Evolutionary conservation across 1,140 invertebrate genomes (phyloP).

Genomic region (Maniola jurtina): DNA sequence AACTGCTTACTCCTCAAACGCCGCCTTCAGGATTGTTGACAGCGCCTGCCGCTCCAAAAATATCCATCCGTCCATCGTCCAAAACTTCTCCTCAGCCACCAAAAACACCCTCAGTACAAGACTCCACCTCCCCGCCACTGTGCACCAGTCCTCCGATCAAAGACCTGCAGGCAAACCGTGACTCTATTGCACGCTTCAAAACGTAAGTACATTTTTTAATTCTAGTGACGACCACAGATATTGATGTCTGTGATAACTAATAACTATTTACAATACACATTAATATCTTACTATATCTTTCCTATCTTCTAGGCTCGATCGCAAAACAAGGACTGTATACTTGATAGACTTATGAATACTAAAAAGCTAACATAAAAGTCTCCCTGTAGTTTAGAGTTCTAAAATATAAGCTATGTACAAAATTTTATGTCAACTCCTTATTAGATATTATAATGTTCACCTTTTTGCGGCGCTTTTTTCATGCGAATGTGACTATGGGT

Average conservation of each 20-base stretch:
- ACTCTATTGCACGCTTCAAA: constrained; percentile 72
- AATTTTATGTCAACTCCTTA: constrained; percentile 6
- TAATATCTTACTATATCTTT: constrained; percentile 31
- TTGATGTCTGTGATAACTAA: neutral
- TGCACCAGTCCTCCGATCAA: constrained; percentile 68
- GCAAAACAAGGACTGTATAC: constrained; percentile 35
- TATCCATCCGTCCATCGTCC: constrained; percentile 32
- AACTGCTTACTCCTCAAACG: constrained; percentile 61
- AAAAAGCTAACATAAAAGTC: constrained; percentile 23
- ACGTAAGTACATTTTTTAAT: constrained; percentile 56
- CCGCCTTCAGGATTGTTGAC: constrained; percentile 45
- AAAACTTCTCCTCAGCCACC: constrained; percentile 34
- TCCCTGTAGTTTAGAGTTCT: constrained; percentile 14
- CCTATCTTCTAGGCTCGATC: constrained; percentile 36
- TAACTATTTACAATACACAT: constrained; percentile 10
- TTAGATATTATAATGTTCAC: constrained; percentile 6
- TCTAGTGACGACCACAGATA: neutral
- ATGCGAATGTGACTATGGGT: neutral
- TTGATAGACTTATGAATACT: constrained; percentile 31
- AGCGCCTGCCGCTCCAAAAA: constrained; percentile 29
- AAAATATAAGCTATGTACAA: constrained; percentile 23
- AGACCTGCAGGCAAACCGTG: constrained; percentile 59
- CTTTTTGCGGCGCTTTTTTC: constrained; percentile 12
- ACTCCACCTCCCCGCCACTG: constrained; percentile 62
- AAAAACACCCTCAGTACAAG: constrained; percentile 43